These are phyloP conservation scores for Rhabdomys pumilio DNA, from an alignment of 2,797 vertebrate species.

Conservation along the genomic window DNA sequence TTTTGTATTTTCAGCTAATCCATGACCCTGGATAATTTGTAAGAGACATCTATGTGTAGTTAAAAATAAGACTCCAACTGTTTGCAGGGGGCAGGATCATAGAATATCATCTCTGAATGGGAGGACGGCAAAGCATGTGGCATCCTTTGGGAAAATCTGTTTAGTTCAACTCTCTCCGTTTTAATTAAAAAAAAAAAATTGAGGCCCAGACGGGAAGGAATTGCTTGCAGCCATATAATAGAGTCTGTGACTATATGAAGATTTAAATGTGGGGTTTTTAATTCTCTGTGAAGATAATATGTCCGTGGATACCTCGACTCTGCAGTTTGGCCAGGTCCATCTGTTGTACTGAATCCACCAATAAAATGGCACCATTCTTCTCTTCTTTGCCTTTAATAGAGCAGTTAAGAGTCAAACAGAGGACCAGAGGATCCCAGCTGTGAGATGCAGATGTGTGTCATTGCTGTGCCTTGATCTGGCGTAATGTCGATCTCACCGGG, in stretches of 20 bases:
- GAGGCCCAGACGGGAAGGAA: neutral
- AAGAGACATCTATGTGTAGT: constrained; percentile 77
- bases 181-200: constrained; percentile 71
- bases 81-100: neutral
- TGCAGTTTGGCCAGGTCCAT: neutral
- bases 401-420: neutral
- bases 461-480: neutral
- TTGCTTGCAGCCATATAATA: neutral
- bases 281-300: neutral
- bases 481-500: fast-evolving
- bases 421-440: neutral
- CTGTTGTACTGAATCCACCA: neutral
- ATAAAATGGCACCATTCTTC: neutral
- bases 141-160: constrained; percentile 12
- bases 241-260: no score
- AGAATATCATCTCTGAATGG: constrained; percentile 3
- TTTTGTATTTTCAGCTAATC: constrained; percentile 77
- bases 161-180: neutral
- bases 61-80: constrained; percentile 60
- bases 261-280: neutral
- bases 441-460: neutral
- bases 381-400: neutral
- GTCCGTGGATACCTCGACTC: neutral
- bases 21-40: constrained; percentile 74
- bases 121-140: neutral